Conservation (phyloP, 2,797 vertebrate species). For the Scolopax bukidnonensis region DNA sequence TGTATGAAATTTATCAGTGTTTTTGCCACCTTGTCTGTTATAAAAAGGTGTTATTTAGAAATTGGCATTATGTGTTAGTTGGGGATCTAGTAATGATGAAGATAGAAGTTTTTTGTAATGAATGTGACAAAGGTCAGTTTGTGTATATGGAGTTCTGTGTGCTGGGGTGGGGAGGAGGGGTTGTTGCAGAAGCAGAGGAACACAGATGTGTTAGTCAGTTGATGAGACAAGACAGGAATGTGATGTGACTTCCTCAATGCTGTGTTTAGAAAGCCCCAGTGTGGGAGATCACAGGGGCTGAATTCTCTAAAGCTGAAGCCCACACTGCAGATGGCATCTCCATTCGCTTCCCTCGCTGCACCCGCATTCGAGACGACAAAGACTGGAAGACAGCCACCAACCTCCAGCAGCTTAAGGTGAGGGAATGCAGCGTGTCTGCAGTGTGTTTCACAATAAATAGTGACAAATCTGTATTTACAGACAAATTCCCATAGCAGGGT, state of each 20-base stretch:
- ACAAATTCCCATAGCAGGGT: fast-evolving
- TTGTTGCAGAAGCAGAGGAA: background rate
- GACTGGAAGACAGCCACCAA: slow-evolving; percentile 95
- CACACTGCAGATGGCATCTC: slow-evolving; percentile 99
- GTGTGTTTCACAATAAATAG: fast-evolving
- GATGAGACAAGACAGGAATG: fast-evolving
- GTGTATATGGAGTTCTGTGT: fast-evolving
- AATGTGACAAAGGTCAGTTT: background rate
- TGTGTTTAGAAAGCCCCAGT: slow-evolving; percentile 87
- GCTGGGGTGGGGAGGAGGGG: background rate
- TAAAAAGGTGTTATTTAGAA: background rate
- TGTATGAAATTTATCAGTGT: background rate
- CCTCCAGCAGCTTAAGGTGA: slow-evolving; percentile 91
- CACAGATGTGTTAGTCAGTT: fast-evolving
- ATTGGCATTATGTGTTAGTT: background rate
- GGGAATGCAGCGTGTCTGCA: fast-evolving
- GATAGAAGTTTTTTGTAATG: fast-evolving
- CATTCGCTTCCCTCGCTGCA: slow-evolving; percentile 97
- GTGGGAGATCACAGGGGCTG: slow-evolving; percentile 98
- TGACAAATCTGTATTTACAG: fast-evolving
- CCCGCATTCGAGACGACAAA: slow-evolving; percentile 94
- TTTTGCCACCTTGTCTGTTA: background rate
- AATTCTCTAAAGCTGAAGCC: slow-evolving; percentile 96
- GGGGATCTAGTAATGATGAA: background rate
- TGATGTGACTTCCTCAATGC: background rate